Base-by-base conservation (phyloP, 2,888 invertebrate genomes). In the Zaprionus lineosus region DNA sequence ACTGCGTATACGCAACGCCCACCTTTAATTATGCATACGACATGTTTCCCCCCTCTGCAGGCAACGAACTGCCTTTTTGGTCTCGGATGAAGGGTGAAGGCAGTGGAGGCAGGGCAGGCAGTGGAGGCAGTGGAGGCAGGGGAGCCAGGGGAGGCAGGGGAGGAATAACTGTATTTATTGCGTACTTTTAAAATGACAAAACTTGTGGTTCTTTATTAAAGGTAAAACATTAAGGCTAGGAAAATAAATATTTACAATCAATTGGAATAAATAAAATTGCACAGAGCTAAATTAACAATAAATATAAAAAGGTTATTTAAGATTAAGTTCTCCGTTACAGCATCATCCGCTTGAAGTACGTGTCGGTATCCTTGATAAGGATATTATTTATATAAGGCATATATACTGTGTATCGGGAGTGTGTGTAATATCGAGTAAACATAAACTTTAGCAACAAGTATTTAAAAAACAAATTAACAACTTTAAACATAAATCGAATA, bases 161-260 rank as follows among this genome's bases (percentile, higher is more conserved):
- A n/a, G n/a, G n/a, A n/a, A n/a, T n/a, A n/a, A n/a, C n/a, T n/a
- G n/a, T 52, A 60, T 72, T 59, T 39, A 67, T 74, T 70, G 62
- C 75, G 79, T 71, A 79, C 79, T 83, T 83, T 83, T 81, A 64
- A 51, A 82, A 81, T 83, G 81, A 82, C 77, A 81, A 69, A 69
- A 68, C 64, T 44, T 62, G 57, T 69, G 57, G 66, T 70, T 79
- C 68, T 84, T 82, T 66, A 74, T 78, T 74, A 72, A 61, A 56
- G 51, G 57, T 62, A 68, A 50, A 66, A 40, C 28, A 66, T 68
- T 78, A 84, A 70, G 68, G 69, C 43, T 62, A 74, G 66, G 59
- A 61, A 77, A 84, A 88, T 88, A 88, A 88, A 88, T 89, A 89
- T 89, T 89, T 88, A 89, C 88, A 88, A 88, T 84, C 77, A 70